Evolutionary conservation across 53 echinoderm and acorn worm genomes (phyloP).

Genomic region (Actinopyga echinites): DNA sequence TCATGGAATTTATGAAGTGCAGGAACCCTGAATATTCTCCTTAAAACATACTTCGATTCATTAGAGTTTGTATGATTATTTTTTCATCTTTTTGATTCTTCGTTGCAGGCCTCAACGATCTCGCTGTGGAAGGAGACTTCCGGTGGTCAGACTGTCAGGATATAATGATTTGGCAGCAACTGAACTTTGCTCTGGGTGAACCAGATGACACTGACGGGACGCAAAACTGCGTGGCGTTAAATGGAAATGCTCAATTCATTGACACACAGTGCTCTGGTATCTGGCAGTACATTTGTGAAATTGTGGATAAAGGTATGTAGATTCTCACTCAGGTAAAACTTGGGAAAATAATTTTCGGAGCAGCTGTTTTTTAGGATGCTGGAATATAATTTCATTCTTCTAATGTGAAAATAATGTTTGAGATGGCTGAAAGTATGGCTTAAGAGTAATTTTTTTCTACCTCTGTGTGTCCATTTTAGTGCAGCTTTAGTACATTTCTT

Average conservation of each 20-base stretch:
- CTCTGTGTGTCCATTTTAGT: too few relatives aligned
- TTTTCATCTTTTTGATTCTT: conserved; percentile 7
- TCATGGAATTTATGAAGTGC: too few relatives aligned
- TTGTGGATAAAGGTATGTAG: conserved; percentile 45
- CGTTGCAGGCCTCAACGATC: conserved; percentile 69
- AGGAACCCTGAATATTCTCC: too few relatives aligned
- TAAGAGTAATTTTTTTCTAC: too few relatives aligned
- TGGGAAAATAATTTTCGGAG: background rate
- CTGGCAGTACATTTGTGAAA: conserved; percentile 68
- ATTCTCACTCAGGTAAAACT: too few relatives aligned
- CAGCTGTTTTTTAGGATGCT: too few relatives aligned
- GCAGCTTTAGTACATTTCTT: too few relatives aligned
- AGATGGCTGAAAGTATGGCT: too few relatives aligned
- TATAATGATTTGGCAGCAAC: conserved; percentile 48
- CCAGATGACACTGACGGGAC: conserved; percentile 58
- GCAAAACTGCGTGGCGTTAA: conserved; percentile 65
- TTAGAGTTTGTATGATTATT: background rate
- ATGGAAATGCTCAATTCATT: conserved; percentile 48
- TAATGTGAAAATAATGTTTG: too few relatives aligned
- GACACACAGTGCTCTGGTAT: conserved; percentile 59
- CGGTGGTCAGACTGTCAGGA: conserved; percentile 73
- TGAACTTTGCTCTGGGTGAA: conserved; percentile 68
- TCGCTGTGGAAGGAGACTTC: conserved; percentile 52
- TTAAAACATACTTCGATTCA: too few relatives aligned
- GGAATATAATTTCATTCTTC: too few relatives aligned